phyloP scores from a whole-genome alignment of 2,113 vertebrate species.

The Pogona vitticeps region DNA sequence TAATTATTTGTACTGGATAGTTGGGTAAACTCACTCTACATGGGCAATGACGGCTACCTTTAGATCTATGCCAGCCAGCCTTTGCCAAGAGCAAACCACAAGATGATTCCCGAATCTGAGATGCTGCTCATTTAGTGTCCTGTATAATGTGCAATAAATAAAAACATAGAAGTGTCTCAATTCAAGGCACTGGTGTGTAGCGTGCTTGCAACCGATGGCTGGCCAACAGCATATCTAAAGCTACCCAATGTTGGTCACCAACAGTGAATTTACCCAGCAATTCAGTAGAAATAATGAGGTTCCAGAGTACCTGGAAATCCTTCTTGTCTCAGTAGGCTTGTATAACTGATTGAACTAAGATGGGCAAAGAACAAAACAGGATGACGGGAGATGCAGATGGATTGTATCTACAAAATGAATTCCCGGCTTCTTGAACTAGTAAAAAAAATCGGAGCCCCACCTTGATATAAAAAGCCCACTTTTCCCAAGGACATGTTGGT shows the following conservation, averaged over 20 bases:
- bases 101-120: neutral
- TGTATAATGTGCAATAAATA: neutral
- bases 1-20: neutral
- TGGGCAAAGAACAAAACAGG: neutral
- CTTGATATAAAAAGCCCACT: too few relatives aligned
- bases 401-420: neutral
- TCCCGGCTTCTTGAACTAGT: too few relatives aligned
- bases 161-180: neutral
- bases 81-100: neutral
- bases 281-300: neutral
- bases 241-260: neutral
- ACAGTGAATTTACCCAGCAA: neutral
- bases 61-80: neutral
- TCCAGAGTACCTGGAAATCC: neutral
- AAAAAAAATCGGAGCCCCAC: too few relatives aligned
- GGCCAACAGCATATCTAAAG: neutral
- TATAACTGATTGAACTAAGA: neutral
- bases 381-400: neutral
- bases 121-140: neutral
- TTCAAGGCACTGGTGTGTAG: neutral
- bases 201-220: neutral
- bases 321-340: neutral
- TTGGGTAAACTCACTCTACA: neutral
- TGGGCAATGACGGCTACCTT: neutral
- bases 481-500: too few relatives aligned